Evolutionary conservation across 2,113 vertebrate species (phyloP), one percentile per base, ranked within the genome.

Genomic region (Nettapus auritus): DNA sequence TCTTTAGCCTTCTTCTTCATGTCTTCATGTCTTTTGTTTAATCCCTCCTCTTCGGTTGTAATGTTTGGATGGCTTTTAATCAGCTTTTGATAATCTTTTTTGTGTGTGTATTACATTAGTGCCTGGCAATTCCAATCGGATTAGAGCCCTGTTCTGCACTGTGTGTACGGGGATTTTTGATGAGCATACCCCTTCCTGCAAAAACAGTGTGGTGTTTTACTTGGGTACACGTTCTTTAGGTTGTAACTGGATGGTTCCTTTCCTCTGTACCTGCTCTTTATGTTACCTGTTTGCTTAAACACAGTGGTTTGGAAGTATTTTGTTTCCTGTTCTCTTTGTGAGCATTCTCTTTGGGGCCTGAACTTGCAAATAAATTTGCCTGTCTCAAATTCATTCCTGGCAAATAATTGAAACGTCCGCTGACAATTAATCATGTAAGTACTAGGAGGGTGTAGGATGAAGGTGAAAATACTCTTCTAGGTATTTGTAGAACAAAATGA

Each of bases 11-110:
- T 76, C 55, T 93, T 85, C 75, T 85, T 86, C 46, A 22, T 42
- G 42, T 42, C 94, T 79, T 52, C 66, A 5, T 70, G 82, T 85
- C 75, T 94, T 85, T 89, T 91, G 70, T 93, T 96, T 95, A 97
- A 96, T 95, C 93, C 63, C 55, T 77, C 9, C 89, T 96, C 82
- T 89, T 92, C 44, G 1, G 82, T 95, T 95, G 94, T 95, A 89
- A 82, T 89, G 94, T 96, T 96, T 95, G 95, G 96, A 95, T 95
- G 94, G 93, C 81, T 95, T 96, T 96, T 97, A 96, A 97, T 97
- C 96, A 95, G 96, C 95, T 96, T 96, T 85, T 50, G 84, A 50
- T 97, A 96, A 97, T 95, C 96, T 95, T 94, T 92, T 80, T 69
- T 80, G 14, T 68, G 50, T 86, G 76, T 97, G 91, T 96, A 86